Evolutionary conservation across 2,113 vertebrate species (phyloP).

Genomic region (Nesoenas mayeri): DNA sequence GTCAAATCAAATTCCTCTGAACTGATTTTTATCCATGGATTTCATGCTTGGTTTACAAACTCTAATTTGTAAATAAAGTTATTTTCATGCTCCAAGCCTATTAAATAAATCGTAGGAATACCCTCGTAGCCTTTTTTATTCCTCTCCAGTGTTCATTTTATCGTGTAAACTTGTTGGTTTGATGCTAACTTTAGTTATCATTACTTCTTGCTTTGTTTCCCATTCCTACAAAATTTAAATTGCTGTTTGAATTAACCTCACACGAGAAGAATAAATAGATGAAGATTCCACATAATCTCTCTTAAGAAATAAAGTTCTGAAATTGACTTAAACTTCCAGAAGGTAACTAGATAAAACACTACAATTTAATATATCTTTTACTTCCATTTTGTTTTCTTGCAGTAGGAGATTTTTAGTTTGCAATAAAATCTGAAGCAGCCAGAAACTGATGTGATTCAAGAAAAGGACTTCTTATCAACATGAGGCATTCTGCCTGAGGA

Average conservation of each 20-base stretch:
- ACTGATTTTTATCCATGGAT: slow-evolving; percentile 20
- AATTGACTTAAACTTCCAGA: neutral
- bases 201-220: neutral
- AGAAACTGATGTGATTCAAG: neutral
- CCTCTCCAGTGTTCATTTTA: neutral
- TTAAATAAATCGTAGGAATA: neutral
- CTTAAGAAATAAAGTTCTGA: neutral
- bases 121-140: neutral
- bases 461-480: neutral
- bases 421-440: neutral
- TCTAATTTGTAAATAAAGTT: neutral
- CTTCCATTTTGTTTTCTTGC: neutral
- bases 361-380: neutral
- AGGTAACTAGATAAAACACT: neutral
- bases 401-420: neutral
- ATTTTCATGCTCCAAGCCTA: neutral
- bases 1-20: neutral
- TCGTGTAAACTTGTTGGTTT: neutral
- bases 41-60: slow-evolving; percentile 41
- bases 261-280: neutral
- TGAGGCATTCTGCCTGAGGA: neutral
- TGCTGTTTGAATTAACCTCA: neutral
- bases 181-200: neutral
- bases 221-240: neutral
- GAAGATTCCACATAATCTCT: neutral